Percentiles rank a stretch among this genome's conserved stretches.
These are phyloP conservation scores for Cheiracanthium punctorium DNA, from an alignment of 2,888 invertebrate genomes.

Conservation along the genomic window DNA sequence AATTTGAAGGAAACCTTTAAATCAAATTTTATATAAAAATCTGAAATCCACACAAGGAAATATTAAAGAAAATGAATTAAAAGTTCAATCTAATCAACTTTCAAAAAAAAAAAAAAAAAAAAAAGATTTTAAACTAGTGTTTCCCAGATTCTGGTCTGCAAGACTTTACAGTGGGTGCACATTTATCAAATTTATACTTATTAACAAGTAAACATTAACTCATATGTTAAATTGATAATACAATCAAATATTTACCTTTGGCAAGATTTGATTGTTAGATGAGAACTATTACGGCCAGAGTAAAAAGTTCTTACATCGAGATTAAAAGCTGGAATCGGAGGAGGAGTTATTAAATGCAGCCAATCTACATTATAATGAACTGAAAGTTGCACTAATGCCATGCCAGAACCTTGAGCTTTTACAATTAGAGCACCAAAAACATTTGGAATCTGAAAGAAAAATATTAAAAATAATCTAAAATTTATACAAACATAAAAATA, in stretches of 20 bases:
- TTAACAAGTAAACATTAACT: too few relatives aligned
- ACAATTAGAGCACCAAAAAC: constrained; percentile 97
- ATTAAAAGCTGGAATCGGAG: constrained; percentile 87
- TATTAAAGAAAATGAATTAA: too few relatives aligned
- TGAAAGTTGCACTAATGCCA: constrained; percentile 93
- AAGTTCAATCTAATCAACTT: too few relatives aligned
- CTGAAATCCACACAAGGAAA: too few relatives aligned
- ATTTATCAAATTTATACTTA: too few relatives aligned
- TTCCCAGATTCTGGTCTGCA: too few relatives aligned
- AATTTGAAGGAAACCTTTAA: too few relatives aligned
- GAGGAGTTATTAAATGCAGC: constrained; percentile 87
- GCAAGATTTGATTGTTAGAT: constrained; percentile 69
- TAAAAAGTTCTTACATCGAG: constrained; percentile 85
- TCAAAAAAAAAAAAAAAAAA: too few relatives aligned
- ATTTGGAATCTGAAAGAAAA: constrained; percentile 82
- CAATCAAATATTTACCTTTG: constrained; percentile 58
- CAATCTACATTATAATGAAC: constrained; percentile 94
- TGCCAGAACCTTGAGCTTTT: constrained; percentile 92
- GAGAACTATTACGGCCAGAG: constrained; percentile 92
- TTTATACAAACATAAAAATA: not conserved
- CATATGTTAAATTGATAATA: too few relatives aligned
- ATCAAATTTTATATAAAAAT: too few relatives aligned
- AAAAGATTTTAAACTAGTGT: too few relatives aligned
- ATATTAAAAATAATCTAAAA: not conserved
- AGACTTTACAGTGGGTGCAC: too few relatives aligned